Evolutionary conservation across 2,113 vertebrate species (phyloP), one percentile per base, ranked within the genome.

Genomic region (Numida meleagris): DNA sequence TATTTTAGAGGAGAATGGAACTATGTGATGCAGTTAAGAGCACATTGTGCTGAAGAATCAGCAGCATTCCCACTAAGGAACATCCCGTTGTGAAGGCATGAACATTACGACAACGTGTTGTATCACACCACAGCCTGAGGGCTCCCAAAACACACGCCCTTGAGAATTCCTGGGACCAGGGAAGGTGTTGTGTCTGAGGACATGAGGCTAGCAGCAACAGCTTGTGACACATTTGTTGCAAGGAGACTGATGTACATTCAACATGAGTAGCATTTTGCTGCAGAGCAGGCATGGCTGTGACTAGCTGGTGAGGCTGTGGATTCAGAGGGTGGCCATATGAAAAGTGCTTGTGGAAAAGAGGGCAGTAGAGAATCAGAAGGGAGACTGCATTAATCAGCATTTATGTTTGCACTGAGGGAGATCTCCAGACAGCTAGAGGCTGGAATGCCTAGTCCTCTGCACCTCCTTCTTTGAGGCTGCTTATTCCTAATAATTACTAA

Each of bases 401-500:
- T 92, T 90, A 53, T 86, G 17, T 76, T 82, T 77, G 48, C 50
- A 87, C 14, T 89, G 63, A 76, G 34, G 10, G 12, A 27, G 31
- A 58, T 58, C 31, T 50, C 40, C 40, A 62, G n/a, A 48, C n/a
- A 62, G n/a, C 68, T 76, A 61, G 70, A 82, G 42, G 6, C 45
- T 87, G 48, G 58, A 86, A 89, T 89, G 21, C 16, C 36, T 84
- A 51, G 58, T 67, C 58, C 16, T 86, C 83, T 94, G 62, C n/a
- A 33, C 13, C 10, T 4, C 58, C 29, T 92, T 89, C 40, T 87
- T 70, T 79, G 55, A 76, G 73, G 77, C 16, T 79, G 45, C 19
- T 38, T 57, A 63, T 87, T 89, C 42, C 45, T 76, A 38, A 71
- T 94, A 90, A 91, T 89, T 92, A 86, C 40, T 78, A 85, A 89